Evolutionary conservation across 2,113 vertebrate species (phyloP), one percentile per base, ranked within the genome.

Genomic region (Tetrao urogallus): DNA sequence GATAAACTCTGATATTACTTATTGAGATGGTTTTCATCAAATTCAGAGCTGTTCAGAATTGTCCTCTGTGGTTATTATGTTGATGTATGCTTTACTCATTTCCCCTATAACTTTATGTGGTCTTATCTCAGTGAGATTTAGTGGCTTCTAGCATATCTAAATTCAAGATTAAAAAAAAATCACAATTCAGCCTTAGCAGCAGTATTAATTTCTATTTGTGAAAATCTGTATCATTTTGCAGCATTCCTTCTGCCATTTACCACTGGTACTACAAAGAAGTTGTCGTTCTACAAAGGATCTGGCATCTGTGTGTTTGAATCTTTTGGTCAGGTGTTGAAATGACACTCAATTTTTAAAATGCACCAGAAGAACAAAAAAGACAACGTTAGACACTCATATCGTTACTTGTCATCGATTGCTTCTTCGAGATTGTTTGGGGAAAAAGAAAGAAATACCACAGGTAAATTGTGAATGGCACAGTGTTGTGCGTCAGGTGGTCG

Each of bases 251-350:
- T 57, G 38, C 27, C 27, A 11, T 16, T 30, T 21, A 4, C 18
- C 25, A 6, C n/a, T 22, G 24, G 38, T 32, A 58, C 40, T 17
- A n/a, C 5, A 38, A 74, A 74, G 8, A 47, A 63, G 8, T 19
- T 27, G 10, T 30, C 43, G 30, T 11, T 30, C 19, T 22, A 6
- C 47, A 27, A 45, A 60, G 4, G 15, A 15, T 6, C 0, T 0
- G 42, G 6, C 13, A 22, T 20, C 6, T 9, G 4, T 4, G 4
- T 34, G 38, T 22, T 48, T 48, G 34, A 25, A 15, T 36, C 61
- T 7, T 82, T 56, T 28, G 11, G 25, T 17, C 8, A 21, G 56
- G 58, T 8, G 17, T 5, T 66, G 82, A 50, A 15, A 45, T 8
- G 54, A 36, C 6, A n/a, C 7, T n/a, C 18, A 3, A 10, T 64